A percentile compares a stretch with the other conserved stretches of the same genome.
Evolutionary conservation across 1,140 invertebrate species (phyloP).

Genomic region (Glossosoma conforme): DNA sequence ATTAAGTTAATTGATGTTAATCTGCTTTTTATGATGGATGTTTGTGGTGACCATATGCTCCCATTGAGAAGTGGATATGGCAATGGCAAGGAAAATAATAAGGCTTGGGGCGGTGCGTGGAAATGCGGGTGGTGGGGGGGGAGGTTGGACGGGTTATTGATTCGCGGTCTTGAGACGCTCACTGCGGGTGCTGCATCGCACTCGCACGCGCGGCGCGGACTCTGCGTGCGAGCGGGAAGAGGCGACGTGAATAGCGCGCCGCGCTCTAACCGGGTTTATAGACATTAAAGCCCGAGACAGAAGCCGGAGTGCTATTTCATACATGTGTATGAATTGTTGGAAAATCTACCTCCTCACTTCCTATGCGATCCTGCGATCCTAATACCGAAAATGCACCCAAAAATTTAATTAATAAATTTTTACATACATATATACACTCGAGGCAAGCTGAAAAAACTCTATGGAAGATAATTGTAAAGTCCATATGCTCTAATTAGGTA

Average conservation of each 20-base stretch:
- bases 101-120: slow-evolving; percentile 7
- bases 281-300: too few species aligned
- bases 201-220: slow-evolving; percentile 7
- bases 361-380: too few species aligned
- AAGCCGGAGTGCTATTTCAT: too few species aligned
- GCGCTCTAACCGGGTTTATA: slow-evolving; percentile 7
- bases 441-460: too few species aligned
- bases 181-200: slow-evolving; percentile 29
- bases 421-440: neutral
- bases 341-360: too few species aligned
- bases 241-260: slow-evolving; percentile 2
- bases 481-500: too few species aligned
- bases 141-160: slow-evolving; percentile 10
- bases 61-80: too few species aligned
- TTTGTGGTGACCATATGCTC: too few species aligned
- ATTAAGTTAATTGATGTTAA: too few species aligned
- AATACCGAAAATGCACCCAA: neutral
- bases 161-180: slow-evolving; percentile 26
- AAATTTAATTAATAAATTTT: neutral
- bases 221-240: neutral
- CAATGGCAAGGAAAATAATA: slow-evolving; percentile 20
- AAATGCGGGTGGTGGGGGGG: slow-evolving; percentile 5
- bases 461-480: neutral
- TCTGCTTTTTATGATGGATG: too few species aligned
- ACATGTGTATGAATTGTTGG: too few species aligned